Conservation (phyloP, 2,113 vertebrate genomes). For the Apteryx owenii region DNA sequence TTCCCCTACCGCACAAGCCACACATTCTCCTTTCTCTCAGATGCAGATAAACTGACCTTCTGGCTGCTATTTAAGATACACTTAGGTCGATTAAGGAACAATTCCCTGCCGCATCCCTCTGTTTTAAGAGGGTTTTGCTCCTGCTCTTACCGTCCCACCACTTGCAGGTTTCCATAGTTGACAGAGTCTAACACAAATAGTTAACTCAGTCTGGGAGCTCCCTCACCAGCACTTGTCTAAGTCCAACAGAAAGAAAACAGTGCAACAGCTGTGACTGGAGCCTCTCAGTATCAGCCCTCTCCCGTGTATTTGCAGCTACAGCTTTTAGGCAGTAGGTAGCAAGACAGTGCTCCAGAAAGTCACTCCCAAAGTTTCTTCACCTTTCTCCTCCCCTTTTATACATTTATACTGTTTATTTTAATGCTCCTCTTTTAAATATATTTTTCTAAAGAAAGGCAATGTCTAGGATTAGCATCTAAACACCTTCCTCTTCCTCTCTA, state of each 20-base stretch:
- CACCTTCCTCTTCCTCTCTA: neutral
- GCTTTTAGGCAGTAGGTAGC: neutral
- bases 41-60: neutral
- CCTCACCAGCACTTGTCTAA: neutral
- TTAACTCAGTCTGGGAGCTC: neutral
- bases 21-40: neutral
- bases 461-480: neutral
- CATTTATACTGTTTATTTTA: neutral
- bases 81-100: neutral
- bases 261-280: neutral
- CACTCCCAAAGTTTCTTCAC: neutral
- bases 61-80: neutral
- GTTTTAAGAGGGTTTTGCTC: neutral
- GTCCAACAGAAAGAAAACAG: neutral
- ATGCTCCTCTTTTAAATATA: neutral
- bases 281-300: neutral
- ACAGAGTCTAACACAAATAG: fast-evolving
- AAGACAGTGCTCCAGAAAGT: neutral
- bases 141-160: neutral
- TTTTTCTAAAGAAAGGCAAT: neutral
- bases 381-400: neutral
- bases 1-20: neutral
- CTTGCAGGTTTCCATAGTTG: neutral
- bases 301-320: neutral
- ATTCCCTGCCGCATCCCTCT: neutral